Base-by-base conservation (phyloP, 2,888 invertebrate species). In the Brachyptera risi region DNA sequence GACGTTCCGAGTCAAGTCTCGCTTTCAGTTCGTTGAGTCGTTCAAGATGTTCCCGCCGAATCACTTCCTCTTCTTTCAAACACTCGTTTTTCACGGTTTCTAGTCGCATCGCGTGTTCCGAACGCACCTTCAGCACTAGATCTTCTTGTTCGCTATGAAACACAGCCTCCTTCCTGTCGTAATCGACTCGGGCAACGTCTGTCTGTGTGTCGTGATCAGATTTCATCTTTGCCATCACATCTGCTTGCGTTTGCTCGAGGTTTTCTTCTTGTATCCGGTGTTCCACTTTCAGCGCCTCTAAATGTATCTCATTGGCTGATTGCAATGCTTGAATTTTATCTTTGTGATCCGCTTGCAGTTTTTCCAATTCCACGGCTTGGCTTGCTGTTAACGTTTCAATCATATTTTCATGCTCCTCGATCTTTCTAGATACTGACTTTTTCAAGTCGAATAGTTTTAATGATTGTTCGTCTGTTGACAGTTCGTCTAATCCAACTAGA, bases 11-110 rank as follows among this genome's bases (percentile, higher is more conserved):
- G 85, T 81, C 82, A 1, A 83, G 72, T 44, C 85, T 83, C 1
- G 81, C 79, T 3, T 83, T 80, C 56, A 89, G 75, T 67, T 87
- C 86, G 1, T 80, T 77, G 62, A 89, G 69, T 69, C 84, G 82
- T 31, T 82, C 81, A 24, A 84, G 81, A 72, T 90, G 88, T 63
- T 87, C 86, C 4, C 82, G 82, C 1, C 86, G 79, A 0, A 89
- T 74, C 0, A 85, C 78, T 67, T 85, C 85, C 71, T 88, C 87
- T 83, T 89, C 44, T 21, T 19, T n/a, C 44, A 17, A 21, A 11
- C 19, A 44, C 11, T 31, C 56, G 56, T 38, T 35, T 2, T 17
- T 1, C 56, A 56, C 19, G 19, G 44, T 21, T 17, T 44, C 44
- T n/a, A 51, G 19, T 21, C 44, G 2, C 44, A 44, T 17, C 44